Evolutionary conservation across 1,140 invertebrate genomes (phyloP).

Genomic region (Oscheius sp.): DNA sequence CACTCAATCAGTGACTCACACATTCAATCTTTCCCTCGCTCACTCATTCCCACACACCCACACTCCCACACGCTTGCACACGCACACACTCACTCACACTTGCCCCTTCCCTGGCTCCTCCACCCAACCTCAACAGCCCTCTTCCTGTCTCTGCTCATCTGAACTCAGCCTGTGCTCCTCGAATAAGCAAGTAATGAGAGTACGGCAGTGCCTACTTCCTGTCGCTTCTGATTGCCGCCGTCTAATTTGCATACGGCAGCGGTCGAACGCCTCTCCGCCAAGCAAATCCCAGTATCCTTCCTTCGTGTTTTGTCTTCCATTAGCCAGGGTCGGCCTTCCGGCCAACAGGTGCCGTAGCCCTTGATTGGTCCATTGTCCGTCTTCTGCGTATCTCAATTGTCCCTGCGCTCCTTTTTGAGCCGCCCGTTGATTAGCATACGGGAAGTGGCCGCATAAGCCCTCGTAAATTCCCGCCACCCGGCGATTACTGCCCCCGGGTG

Average conservation of each 20-base stretch:
- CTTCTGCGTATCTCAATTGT: not conserved
- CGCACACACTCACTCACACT: too few species aligned
- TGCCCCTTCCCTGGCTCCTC: too few species aligned
- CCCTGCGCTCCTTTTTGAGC: not conserved
- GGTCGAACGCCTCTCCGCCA: not conserved
- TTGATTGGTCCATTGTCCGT: conserved; percentile 6
- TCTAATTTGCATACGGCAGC: conserved; percentile 2
- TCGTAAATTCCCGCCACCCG: not conserved
- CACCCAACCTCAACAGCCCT: too few species aligned
- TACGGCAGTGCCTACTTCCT: not conserved
- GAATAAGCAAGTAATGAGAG: not conserved
- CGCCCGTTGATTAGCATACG: too few species aligned
- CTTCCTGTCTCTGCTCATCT: too few species aligned
- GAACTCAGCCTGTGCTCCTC: too few species aligned
- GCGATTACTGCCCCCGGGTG: too few species aligned
- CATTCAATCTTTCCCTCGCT: too few species aligned
- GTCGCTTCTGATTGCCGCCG: conserved; percentile 1
- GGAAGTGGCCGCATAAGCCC: too few species aligned
- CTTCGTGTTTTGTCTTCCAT: not conserved
- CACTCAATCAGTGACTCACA: too few species aligned
- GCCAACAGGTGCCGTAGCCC: not conserved
- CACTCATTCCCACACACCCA: too few species aligned
- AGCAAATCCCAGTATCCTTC: not conserved
- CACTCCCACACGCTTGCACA: too few species aligned
- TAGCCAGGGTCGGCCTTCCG: not conserved